Evolutionary conservation across 53 echinoderm and acorn worm genomes (phyloP), one percentile per base, ranked within the genome.

Genomic region (Astropecten irregularis): DNA sequence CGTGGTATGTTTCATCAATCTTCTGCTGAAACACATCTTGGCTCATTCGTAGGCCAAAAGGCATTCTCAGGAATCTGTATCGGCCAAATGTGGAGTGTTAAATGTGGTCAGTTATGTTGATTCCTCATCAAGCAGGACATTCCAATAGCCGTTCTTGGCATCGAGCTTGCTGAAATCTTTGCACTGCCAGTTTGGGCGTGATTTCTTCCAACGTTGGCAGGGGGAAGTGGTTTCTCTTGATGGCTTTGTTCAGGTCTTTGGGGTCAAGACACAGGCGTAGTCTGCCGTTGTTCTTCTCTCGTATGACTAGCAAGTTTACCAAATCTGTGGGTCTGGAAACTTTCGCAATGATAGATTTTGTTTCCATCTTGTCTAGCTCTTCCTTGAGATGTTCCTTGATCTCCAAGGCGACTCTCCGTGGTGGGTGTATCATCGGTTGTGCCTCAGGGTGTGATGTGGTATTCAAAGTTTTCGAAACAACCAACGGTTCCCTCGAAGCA

Each of bases 401-500:
- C n/a, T n/a, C n/a, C n/a, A n/a, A n/a, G 77, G 50, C 49, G 3
- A 87, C 61, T 76, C 74, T 39, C 3, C 76, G 66, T 37, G 87
- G 77, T n/a, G 84, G 69, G 36, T 88, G 84, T 2, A 91, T 39
- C 3, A 86, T 81, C 16, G 91, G 82, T 46, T 47, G 57, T 6
- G 55, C 84, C 8, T 77, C 55, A 44, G 40, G 55, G 42, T 91
- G 57, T 83, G 42, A 91, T 91, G 68, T 87, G 84, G 31, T 84
- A 76, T 40, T 68, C n/a, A 7, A 29, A 70, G 25, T 70, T 37
- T 48, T 57, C 36, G 23, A 87, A 71, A 52, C 73, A 61, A 14
- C 82, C 72, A 22, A 88, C 85, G 7, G 39, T 58, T 3, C 57
- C 72, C 38, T 72, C 44, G 28, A 84, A 84, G 11, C 76, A 65